A percentile compares a stretch with the other conserved stretches of the same genome.
Conservation (phyloP, 2,113 vertebrate species). For the Rhea pennata region DNA sequence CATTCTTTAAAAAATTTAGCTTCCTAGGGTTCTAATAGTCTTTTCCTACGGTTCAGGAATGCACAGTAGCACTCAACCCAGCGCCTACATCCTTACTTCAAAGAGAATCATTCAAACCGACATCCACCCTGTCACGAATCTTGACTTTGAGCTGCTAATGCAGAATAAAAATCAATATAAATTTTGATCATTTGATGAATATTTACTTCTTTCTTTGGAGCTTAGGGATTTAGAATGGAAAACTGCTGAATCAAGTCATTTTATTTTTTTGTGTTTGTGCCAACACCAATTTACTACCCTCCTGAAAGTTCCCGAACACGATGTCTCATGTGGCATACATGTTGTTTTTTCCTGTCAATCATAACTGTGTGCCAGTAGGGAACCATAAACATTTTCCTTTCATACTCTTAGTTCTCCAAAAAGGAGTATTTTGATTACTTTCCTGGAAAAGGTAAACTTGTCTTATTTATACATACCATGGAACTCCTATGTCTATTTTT, state of each 20-base stretch:
- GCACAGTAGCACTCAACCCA: slow-evolving; percentile 69
- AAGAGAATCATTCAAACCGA: slow-evolving; percentile 87
- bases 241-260: slow-evolving; percentile 92
- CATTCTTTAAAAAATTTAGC: slow-evolving; percentile 74
- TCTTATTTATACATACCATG: slow-evolving; percentile 66
- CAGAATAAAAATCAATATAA: slow-evolving; percentile 91
- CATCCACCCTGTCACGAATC: slow-evolving; percentile 80
- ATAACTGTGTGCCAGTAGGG: slow-evolving; percentile 78
- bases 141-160: slow-evolving; percentile 88
- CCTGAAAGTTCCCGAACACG: slow-evolving; percentile 84
- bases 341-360: slow-evolving; percentile 86
- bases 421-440: slow-evolving; percentile 78
- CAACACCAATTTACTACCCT: slow-evolving; percentile 88
- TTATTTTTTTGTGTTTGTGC: slow-evolving; percentile 89
- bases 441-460: slow-evolving; percentile 72
- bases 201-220: slow-evolving; percentile 83
- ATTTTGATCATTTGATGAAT: slow-evolving; percentile 93
- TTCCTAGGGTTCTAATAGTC: slow-evolving; percentile 76
- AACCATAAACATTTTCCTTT: slow-evolving; percentile 82
- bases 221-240: slow-evolving; percentile 79
- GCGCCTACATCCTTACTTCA: slow-evolving; percentile 82
- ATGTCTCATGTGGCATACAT: slow-evolving; percentile 80
- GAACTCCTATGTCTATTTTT: slow-evolving; percentile 54
- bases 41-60: slow-evolving; percentile 77
- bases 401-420: slow-evolving; percentile 74